Conservation (phyloP, 1,140 invertebrate genomes). For the Drosophila mayri region DNA sequence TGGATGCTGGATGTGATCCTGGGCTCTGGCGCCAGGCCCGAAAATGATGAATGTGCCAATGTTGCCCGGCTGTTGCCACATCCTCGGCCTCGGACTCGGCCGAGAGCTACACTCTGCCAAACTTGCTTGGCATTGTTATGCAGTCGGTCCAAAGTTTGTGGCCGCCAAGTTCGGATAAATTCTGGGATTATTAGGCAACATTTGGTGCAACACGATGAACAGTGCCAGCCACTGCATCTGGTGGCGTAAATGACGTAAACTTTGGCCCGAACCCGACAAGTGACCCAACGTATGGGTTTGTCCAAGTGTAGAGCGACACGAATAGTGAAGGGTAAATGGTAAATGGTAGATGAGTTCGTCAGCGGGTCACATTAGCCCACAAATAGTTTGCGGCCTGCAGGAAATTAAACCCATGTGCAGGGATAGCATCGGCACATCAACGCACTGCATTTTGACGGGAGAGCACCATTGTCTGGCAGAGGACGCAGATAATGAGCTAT, state of each 20-base stretch:
- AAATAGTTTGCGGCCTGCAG: slow-evolving; percentile 64
- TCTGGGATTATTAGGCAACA: slow-evolving; percentile 72
- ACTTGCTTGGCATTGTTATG: slow-evolving; percentile 53
- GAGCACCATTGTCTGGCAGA: slow-evolving; percentile 51
- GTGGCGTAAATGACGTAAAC: background rate
- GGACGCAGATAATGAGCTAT: slow-evolving; percentile 51
- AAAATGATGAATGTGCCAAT: slow-evolving; percentile 83
- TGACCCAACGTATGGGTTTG: slow-evolving; percentile 57
- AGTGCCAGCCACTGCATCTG: slow-evolving; percentile 19
- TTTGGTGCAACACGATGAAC: slow-evolving; percentile 68
- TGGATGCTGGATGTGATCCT: slow-evolving; percentile 34
- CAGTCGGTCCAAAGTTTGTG: slow-evolving; percentile 55
- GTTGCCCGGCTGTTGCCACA: slow-evolving; percentile 62
- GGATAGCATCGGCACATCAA: slow-evolving; percentile 27
- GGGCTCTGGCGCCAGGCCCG: slow-evolving; percentile 24
- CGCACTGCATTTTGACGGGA: slow-evolving; percentile 59
- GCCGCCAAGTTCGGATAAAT: slow-evolving; percentile 60
- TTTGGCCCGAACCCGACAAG: slow-evolving; percentile 33
- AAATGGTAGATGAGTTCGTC: slow-evolving; percentile 32
- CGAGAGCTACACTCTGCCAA: slow-evolving; percentile 64
- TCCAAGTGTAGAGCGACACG: slow-evolving; percentile 44
- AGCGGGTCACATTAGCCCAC: slow-evolving; percentile 49
- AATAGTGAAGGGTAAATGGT: slow-evolving; percentile 19
- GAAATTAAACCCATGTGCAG: slow-evolving; percentile 75
- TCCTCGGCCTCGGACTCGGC: slow-evolving; percentile 37